Percentiles rank a stretch among this genome's conserved stretches.
phyloP scores from a whole-genome alignment of 2,797 vertebrate genomes.

The Nasua narica region DNA sequence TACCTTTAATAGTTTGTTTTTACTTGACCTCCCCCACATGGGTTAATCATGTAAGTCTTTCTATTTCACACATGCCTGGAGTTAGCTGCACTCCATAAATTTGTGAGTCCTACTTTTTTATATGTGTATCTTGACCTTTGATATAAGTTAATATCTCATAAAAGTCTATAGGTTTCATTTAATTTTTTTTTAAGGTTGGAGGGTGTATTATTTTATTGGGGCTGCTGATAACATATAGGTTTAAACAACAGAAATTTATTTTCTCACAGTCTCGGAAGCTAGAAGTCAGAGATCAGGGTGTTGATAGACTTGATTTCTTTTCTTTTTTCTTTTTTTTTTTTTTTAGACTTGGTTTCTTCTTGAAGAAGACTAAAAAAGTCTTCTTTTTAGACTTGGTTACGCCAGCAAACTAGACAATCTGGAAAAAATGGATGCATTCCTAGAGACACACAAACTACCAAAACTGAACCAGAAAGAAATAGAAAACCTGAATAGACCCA shows the following conservation, averaged over 20 bases:
- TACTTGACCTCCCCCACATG: not conserved
- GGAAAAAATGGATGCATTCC: too few relatives aligned
- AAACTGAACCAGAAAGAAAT: too few relatives aligned
- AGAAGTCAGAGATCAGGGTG: not conserved
- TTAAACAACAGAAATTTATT: not conserved
- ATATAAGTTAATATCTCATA: slow-evolving; percentile 34
- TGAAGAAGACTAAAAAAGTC: too few relatives aligned
- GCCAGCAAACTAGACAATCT: too few relatives aligned
- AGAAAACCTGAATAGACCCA: too few relatives aligned
- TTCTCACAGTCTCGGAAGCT: not conserved
- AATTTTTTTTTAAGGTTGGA: slow-evolving; percentile 20
- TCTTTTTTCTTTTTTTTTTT: too few relatives aligned
- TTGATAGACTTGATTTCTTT: not conserved
- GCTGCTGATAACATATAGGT: not conserved
- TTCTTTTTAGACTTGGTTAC: too few relatives aligned
- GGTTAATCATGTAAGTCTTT: slow-evolving; percentile 69
- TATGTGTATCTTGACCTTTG: slow-evolving; percentile 46
- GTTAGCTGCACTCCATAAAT: slow-evolving; percentile 52
- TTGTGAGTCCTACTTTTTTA: slow-evolving; percentile 29
- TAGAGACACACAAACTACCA: too few relatives aligned
- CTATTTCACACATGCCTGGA: slow-evolving; percentile 59
- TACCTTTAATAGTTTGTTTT: slow-evolving; percentile 50
- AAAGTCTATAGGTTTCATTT: slow-evolving; percentile 53
- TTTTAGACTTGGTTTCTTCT: too few relatives aligned
- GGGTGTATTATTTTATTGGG: not conserved